A percentile compares a stretch with the other conserved stretches of the same genome.
phyloP scores from a whole-genome alignment of 1,140 invertebrate species.

The Oedothorax gibbosus region DNA sequence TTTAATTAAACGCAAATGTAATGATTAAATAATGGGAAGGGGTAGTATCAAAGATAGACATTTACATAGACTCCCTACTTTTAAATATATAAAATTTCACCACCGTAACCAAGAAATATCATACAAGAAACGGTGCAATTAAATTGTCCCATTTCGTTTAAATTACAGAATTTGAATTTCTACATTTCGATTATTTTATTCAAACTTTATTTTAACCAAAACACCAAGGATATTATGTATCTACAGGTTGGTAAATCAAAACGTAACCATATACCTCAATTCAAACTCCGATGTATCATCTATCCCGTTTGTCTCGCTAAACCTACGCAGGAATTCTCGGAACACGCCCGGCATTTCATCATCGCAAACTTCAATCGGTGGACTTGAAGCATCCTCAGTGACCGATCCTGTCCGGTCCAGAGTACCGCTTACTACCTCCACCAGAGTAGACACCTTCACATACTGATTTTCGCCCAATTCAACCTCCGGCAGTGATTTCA shows the following conservation, averaged over 20 bases:
- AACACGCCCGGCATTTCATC: conserved; percentile 22
- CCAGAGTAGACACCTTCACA: conserved; percentile 32
- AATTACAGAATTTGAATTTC: no score
- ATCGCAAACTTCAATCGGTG: neutral
- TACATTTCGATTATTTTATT: no score
- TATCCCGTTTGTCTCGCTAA: conserved; percentile 32
- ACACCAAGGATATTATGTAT: neutral
- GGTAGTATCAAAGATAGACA: no score
- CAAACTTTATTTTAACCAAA: neutral
- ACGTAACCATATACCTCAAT: neutral
- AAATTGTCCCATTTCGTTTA: no score
- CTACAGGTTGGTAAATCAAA: neutral
- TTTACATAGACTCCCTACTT: no score
- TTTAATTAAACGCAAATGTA: no score
- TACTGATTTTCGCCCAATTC: conserved; percentile 50
- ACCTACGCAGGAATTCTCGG: conserved; percentile 22
- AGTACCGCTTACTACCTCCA: conserved; percentile 24
- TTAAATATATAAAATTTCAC: no score
- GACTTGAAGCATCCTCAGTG: neutral
- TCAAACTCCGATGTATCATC: conserved; percentile 10
- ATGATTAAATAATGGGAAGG: no score
- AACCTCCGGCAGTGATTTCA: conserved; percentile 33
- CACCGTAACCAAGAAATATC: no score
- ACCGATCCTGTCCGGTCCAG: neutral
- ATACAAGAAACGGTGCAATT: no score